phyloP scores from a whole-genome alignment of 2,113 vertebrate species.

The Hiodon alosoides region DNA sequence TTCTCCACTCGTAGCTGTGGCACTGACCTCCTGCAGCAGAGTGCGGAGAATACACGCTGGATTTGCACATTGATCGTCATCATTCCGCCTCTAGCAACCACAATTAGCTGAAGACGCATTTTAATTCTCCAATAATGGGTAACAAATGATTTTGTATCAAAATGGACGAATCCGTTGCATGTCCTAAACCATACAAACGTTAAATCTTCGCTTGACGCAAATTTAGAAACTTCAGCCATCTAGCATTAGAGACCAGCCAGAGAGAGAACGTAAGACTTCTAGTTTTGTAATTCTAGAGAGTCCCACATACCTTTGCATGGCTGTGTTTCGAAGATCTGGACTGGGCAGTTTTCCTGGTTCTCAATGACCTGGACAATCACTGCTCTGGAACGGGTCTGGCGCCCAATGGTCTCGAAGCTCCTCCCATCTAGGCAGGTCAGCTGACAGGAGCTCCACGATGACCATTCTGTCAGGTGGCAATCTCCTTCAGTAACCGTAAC shows the following conservation, averaged over 20 bases:
- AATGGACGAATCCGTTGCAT: not conserved
- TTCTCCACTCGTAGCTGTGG: slow-evolving; percentile 84
- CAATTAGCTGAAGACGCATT: not conserved
- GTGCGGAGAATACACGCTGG: slow-evolving; percentile 20
- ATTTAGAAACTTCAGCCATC: no score
- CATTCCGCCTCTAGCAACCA: slow-evolving; percentile 12
- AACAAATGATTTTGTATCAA: not conserved
- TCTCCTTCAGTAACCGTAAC: slow-evolving; percentile 64
- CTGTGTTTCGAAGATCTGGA: slow-evolving; percentile 76
- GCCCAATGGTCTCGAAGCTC: slow-evolving; percentile 79
- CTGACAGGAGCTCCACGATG: slow-evolving; percentile 90
- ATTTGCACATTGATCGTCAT: slow-evolving; percentile 26
- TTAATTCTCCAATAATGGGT: not conserved
- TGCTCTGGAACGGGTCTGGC: slow-evolving; percentile 80
- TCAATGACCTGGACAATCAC: slow-evolving; percentile 76
- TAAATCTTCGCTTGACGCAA: not conserved
- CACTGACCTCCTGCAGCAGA: slow-evolving; percentile 80
- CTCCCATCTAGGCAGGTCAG: slow-evolving; percentile 86
- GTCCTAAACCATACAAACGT: not conserved
- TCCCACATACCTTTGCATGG: slow-evolving; percentile 78
- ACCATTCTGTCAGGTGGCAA: slow-evolving; percentile 92
- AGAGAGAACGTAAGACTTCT: no score
- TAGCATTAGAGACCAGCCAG: no score
- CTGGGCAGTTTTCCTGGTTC: slow-evolving; percentile 79
- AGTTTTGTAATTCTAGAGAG: not conserved